phyloP scores from a whole-genome alignment of 2,888 invertebrate genomes.

The Xestia xanthographa region DNA sequence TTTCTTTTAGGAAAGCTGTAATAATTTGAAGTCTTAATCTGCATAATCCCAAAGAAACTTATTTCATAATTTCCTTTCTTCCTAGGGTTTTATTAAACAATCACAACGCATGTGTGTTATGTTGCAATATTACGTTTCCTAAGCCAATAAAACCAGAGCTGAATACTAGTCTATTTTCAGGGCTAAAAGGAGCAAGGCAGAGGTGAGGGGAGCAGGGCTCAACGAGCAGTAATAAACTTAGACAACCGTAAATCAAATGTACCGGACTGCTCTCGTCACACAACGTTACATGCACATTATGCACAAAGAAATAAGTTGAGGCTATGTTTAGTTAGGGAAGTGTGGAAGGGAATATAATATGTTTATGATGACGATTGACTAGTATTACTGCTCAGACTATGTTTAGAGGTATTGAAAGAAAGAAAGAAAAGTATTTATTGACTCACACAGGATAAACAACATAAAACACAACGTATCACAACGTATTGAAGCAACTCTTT shows the following conservation, averaged over 20 bases:
- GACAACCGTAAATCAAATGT: conserved; percentile 55
- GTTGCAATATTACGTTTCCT: conserved; percentile 5
- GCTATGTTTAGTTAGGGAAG: conserved; percentile 34
- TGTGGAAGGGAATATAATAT: not conserved
- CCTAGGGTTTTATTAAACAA: not conserved
- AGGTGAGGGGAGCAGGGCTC: not conserved
- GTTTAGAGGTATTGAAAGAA: not conserved
- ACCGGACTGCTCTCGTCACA: conserved; percentile 40
- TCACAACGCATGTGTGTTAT: not conserved
- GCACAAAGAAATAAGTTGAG: conserved; percentile 21
- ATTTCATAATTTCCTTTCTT: not conserved
- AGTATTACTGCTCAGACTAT: not conserved
- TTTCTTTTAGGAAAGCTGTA: not conserved
- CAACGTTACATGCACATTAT: conserved; percentile 3
- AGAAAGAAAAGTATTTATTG: too few relatives aligned
- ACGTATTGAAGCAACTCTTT: not conserved
- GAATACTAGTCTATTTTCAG: conserved; percentile 41
- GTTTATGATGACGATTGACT: not conserved
- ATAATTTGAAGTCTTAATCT: not conserved
- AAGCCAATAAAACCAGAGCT: conserved; percentile 12
- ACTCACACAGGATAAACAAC: too few relatives aligned
- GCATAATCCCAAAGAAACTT: not conserved
- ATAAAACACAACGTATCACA: too few relatives aligned
- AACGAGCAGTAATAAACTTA: conserved; percentile 45
- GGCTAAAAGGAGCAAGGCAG: conserved; percentile 11